phyloP scores from a whole-genome alignment of 2,888 invertebrate genomes.

The Clistopyga incitator region DNA sequence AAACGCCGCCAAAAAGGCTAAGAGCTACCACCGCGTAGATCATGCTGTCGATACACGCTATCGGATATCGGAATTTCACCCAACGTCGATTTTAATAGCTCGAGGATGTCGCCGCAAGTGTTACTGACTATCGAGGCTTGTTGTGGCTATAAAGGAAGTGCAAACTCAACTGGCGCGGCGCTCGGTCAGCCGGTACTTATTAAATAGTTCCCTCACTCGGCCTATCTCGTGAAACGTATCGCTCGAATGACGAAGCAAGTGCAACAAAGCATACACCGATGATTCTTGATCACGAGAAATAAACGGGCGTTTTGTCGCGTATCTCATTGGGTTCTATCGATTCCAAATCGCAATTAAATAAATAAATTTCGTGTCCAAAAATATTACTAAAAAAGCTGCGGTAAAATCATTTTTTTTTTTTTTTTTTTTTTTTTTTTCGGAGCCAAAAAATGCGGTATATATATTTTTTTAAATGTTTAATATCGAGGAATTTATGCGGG shows the following conservation, averaged over 20 bases:
- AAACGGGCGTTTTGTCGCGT: neutral
- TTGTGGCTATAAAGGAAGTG: conserved; percentile 15
- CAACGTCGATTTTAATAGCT: neutral
- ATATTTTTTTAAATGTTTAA: too few relatives aligned
- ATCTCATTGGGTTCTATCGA: neutral
- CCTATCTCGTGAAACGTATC: conserved; percentile 5
- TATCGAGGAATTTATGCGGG: too few relatives aligned
- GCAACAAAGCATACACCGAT: neutral
- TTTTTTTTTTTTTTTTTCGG: too few relatives aligned
- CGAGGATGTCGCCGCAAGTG: neutral
- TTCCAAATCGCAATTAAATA: neutral
- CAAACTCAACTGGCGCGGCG: conserved; percentile 30
- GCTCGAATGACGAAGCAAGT: neutral
- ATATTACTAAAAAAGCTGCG: too few relatives aligned
- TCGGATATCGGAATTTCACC: neutral
- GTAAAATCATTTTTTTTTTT: too few relatives aligned
- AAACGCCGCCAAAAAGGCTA: conserved; percentile 48
- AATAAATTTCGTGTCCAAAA: neutral
- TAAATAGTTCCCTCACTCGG: conserved; percentile 29
- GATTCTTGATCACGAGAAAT: conserved; percentile 1
- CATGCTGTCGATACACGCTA: conserved; percentile 33
- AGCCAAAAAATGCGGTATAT: too few relatives aligned
- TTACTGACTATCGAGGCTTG: neutral
- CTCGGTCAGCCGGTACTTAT: conserved; percentile 10
- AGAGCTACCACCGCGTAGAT: conserved; percentile 45